phyloP scores from a whole-genome alignment of 2,113 vertebrate genomes.

The Malurus alboscapulatus region DNA sequence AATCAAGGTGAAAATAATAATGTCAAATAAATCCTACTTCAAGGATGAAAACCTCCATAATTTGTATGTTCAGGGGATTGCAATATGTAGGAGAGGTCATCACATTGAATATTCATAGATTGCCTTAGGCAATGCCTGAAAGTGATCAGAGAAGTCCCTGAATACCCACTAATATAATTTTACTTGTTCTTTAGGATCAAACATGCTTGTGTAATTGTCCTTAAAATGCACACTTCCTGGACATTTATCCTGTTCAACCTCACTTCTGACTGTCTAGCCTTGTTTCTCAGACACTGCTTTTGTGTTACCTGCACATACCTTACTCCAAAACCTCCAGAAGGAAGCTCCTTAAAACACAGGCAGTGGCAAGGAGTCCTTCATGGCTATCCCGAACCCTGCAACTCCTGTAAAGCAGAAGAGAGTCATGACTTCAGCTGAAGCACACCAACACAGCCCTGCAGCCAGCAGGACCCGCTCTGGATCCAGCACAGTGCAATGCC shows the following conservation, averaged over 20 bases:
- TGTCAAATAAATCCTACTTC: background rate
- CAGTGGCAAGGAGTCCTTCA: background rate
- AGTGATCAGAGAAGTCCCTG: conserved; percentile 1
- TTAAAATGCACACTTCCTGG: background rate
- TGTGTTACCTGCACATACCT: background rate
- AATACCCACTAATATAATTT: conserved; percentile 24
- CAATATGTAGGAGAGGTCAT: background rate
- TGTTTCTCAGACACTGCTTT: background rate
- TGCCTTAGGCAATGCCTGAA: conserved; percentile 23
- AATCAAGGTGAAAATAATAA: background rate
- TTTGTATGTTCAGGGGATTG: background rate
- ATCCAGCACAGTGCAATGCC: background rate
- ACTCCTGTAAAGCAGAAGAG: background rate
- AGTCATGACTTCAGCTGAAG: background rate
- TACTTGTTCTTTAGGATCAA: conserved; percentile 35
- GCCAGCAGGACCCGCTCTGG: background rate
- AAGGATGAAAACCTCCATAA: background rate
- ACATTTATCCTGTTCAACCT: background rate
- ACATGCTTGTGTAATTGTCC: background rate
- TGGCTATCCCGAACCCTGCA: background rate
- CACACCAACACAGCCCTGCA: rapidly evolving
- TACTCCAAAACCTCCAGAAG: background rate
- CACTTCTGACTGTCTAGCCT: background rate
- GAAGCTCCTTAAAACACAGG: background rate
- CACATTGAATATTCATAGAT: conserved; percentile 16